Evolutionary conservation across 2,888 invertebrate species (phyloP).

Genomic region (Embidobia sp.): DNA sequence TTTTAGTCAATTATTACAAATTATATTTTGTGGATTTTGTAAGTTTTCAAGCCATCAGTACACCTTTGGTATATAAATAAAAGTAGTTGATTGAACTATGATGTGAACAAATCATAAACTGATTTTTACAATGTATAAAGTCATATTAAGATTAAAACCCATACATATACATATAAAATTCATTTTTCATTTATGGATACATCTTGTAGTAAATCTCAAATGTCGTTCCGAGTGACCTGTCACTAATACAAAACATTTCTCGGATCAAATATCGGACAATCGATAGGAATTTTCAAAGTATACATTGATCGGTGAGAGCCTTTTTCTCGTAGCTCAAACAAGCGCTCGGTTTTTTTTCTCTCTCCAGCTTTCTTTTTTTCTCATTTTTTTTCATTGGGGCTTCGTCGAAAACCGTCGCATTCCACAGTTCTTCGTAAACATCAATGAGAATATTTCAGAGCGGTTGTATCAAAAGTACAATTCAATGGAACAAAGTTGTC

Average conservation of each 20-base stretch:
- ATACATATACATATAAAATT: no score
- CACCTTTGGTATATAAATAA: no score
- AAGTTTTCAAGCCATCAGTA: no score
- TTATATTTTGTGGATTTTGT: no score
- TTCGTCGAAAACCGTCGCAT: slow-evolving; percentile 45
- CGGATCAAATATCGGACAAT: slow-evolving; percentile 38
- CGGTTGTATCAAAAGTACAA: slow-evolving; percentile 1
- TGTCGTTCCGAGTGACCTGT: slow-evolving; percentile 25
- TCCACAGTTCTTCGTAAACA: slow-evolving; percentile 35
- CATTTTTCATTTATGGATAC: no score
- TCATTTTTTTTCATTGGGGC: background rate
- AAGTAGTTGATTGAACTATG: no score
- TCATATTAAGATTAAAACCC: no score
- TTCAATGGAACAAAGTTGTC: slow-evolving; percentile 2
- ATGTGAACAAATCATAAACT: no score
- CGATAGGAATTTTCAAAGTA: slow-evolving; percentile 35
- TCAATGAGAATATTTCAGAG: slow-evolving; percentile 28
- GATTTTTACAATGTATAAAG: no score
- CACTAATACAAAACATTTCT: slow-evolving; percentile 26
- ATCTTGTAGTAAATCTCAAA: slow-evolving; percentile 5
- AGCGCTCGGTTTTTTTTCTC: slow-evolving; percentile 8
- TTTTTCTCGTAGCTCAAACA: slow-evolving; percentile 43
- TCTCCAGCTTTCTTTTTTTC: slow-evolving; percentile 7
- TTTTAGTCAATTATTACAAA: no score
- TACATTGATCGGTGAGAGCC: slow-evolving; percentile 31